These are phyloP conservation scores for Rotaria macrura DNA, from an alignment of 2,888 invertebrate genomes.

Conservation along the genomic window DNA sequence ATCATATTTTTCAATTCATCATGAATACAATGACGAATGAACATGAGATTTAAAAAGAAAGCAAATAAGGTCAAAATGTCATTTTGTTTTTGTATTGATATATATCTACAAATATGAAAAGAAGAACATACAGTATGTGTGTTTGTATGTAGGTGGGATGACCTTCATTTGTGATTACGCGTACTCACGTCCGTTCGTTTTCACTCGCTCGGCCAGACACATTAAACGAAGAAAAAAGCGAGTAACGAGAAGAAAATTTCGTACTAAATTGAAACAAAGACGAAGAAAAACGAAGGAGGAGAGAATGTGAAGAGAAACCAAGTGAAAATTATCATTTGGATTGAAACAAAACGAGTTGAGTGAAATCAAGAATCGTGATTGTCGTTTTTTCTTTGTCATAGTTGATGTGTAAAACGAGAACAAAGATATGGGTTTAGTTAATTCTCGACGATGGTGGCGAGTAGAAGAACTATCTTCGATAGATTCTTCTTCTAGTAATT, in stretches of 20 bases:
- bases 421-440: background rate
- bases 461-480: background rate
- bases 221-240: background rate
- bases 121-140: background rate
- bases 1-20: background rate
- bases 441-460: background rate
- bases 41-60: background rate
- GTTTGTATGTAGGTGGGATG: background rate
- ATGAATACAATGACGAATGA: background rate
- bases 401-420: background rate
- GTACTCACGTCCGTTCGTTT: conserved; percentile 12
- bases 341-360: background rate
- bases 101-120: background rate
- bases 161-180: background rate
- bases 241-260: background rate
- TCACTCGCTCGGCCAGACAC: background rate
- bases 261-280: background rate
- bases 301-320: background rate
- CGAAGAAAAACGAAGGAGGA: background rate
- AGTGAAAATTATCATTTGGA: background rate
- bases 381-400: background rate
- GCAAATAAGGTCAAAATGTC: background rate
- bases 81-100: background rate
- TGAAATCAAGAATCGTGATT: background rate
- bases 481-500: background rate